Base-by-base conservation (phyloP, 2,113 vertebrate genomes). In the Dicentrarchus labrax region DNA sequence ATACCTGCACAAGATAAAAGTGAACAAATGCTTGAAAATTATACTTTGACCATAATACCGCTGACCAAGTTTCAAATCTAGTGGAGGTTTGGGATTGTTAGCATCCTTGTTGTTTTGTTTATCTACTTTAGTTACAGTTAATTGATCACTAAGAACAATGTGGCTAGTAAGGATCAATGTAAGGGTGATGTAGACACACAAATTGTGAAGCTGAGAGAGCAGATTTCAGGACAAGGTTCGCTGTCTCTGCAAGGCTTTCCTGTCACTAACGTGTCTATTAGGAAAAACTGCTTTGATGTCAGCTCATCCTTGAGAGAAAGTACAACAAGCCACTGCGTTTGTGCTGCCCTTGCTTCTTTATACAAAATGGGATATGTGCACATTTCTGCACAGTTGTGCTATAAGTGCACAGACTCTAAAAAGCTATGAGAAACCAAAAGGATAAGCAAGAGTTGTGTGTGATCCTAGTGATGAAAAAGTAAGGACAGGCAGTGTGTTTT, bases 231-330 rank as follows among this genome's bases (percentile, higher is more conserved):
- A 82, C 75, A 59, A 65, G 57, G 30, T 51, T 67, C 45, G 19
- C 53, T 50, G 39, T 80, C 69, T 67, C 45, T 47, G 45, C 45
- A 47, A 47, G 45, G 45, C 45, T 47, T 47, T 47, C 45, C 45
- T 13, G 45, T 47, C 45, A 47, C 45, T 13, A 47, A 47, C 45
- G 13, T 4, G 45, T 47, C 45, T 10, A 47, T 47, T 61, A 68
- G 43, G 70, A 74, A 77, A 81, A 81, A 78, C 22, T 38, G 65
- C 90, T 94, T 92, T 94, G 82, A 92, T 89, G 91, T 90, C 72
- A 19, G 88, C 88, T 92, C 82, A 85, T 90, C 87, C 87, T 87
- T 84, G 53, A 82, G 64, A 83, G 76, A 88, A 82, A 81, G 66
- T 50, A 53, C 64, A 71, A 16, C 45, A 80, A 85, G 86, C 87